phyloP scores from a whole-genome alignment of 1,140 invertebrate species.

The Zaprionus gabonicus region DNA sequence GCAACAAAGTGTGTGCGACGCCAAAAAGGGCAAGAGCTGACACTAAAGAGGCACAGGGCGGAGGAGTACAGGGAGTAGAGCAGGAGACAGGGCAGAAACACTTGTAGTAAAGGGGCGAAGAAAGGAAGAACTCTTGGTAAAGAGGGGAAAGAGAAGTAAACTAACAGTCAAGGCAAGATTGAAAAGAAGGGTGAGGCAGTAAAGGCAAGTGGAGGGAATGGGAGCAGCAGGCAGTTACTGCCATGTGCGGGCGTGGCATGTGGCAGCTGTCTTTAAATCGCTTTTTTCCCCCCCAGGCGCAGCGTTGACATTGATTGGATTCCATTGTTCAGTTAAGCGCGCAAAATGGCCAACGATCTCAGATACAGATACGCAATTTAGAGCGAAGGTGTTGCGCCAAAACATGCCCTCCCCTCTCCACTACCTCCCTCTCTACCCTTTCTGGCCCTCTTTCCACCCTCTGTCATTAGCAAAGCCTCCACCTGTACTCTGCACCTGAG shows the following conservation, averaged over 20 bases:
- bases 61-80: no score
- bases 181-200: not conserved
- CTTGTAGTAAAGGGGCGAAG: no score
- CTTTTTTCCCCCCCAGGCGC: not conserved
- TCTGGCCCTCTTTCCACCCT: not conserved
- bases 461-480: not conserved
- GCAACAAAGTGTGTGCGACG: conserved; percentile 5
- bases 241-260: not conserved
- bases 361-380: not conserved
- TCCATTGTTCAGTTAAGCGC: conserved; percentile 2
- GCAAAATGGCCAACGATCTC: not conserved
- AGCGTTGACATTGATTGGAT: conserved; percentile 5
- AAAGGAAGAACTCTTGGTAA: no score
- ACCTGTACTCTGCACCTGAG: no score
- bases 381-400: not conserved
- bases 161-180: no score
- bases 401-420: not conserved
- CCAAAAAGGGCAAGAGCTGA: conserved; percentile 6
- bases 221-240: no score
- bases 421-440: not conserved
- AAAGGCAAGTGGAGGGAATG: not conserved
- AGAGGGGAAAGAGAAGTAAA: no score
- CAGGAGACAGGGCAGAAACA: no score
- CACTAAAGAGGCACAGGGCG: not conserved
- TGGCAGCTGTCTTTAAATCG: conserved; percentile 1